Base-by-base conservation (phyloP, 2,797 vertebrate species). In the Chelonia mydas region DNA sequence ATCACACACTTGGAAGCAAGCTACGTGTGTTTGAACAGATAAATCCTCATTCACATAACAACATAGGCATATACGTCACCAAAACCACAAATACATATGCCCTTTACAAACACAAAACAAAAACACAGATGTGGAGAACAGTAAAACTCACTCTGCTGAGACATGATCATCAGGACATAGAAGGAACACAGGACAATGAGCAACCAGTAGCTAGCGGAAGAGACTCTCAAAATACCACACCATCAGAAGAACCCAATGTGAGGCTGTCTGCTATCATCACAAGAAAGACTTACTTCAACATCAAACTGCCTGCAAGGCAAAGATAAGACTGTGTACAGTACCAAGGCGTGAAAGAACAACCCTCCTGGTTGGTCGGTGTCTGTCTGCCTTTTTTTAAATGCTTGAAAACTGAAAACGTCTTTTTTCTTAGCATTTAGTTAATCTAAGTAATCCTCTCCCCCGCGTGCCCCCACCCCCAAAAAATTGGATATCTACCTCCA, bases 121-220 rank as follows among this genome's bases (percentile, higher is more conserved):
- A 89, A 86, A 25, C 54, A 80, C 8, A 47, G 45, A 57, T 11
- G 28, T 16, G 33, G 27, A 82, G 31, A 59, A 84, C 41, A 19
- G 5, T 81, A 65, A 68, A 81, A 31, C 1, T 0, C 57, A 51
- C 84, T 74, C 31, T 25, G 13, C 0, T 78, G 81, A 72, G 37
- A 28, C 33, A 37, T 65, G 21, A 23, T 27, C 2, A 4, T 27
- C 50, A 53, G 41, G 13, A 37, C 87, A 27, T 74, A 78, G 53
- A 92, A 88, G 57, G 78, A 90, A 86, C 6, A n/a, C 0, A 1
- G 28, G 0, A 0, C 74, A 82, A 76, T 27, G 6, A 88, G 31
- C 28, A 54, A 86, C 23, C 0, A 1, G n/a, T 37, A 85, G 31
- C 13, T 61, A 33, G 31, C 6, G 1, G 59, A 33, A 61, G 28